phyloP scores from a whole-genome alignment of 2,113 vertebrate species.

The Pleuronectes platessa region DNA sequence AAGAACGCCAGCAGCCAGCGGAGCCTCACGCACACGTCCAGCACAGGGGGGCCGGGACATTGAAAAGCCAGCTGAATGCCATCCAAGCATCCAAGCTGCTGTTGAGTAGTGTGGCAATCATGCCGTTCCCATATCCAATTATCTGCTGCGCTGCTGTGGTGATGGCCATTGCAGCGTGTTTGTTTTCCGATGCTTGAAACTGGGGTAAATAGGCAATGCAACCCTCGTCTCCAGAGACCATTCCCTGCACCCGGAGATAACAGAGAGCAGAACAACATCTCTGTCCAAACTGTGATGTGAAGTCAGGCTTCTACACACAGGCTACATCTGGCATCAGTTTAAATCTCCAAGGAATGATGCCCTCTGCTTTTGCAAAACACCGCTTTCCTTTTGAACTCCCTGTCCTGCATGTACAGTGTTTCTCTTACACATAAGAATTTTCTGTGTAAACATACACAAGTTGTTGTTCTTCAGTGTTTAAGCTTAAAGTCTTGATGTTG shows the following conservation, averaged over 20 bases:
- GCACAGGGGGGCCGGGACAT: conserved; percentile 29
- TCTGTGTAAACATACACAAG: background rate
- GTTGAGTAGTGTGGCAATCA: background rate
- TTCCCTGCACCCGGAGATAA: conserved; percentile 3
- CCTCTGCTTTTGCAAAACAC: background rate
- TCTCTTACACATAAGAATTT: background rate
- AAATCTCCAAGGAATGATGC: background rate
- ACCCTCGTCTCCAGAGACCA: conserved; percentile 20
- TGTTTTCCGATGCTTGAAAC: conserved; percentile 26
- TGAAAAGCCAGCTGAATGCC: conserved; percentile 34
- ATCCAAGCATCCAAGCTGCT: conserved; percentile 4
- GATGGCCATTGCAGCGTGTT: background rate
- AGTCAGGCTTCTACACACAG: too few relatives aligned
- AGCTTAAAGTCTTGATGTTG: background rate
- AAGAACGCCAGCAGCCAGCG: conserved; percentile 86
- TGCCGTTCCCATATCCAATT: conserved; percentile 12
- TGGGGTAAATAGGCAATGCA: conserved; percentile 4
- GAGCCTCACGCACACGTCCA: conserved; percentile 80
- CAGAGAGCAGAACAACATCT: conserved; percentile 20
- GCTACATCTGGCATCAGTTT: background rate
- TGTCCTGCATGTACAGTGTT: background rate
- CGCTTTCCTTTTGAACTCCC: background rate
- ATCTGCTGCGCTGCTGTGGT: background rate
- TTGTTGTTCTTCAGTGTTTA: background rate
- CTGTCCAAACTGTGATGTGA: conserved; percentile 8